These are phyloP conservation scores for Rhodeus uyekii DNA, from an alignment of 2,797 vertebrate genomes.

Conservation along the genomic window DNA sequence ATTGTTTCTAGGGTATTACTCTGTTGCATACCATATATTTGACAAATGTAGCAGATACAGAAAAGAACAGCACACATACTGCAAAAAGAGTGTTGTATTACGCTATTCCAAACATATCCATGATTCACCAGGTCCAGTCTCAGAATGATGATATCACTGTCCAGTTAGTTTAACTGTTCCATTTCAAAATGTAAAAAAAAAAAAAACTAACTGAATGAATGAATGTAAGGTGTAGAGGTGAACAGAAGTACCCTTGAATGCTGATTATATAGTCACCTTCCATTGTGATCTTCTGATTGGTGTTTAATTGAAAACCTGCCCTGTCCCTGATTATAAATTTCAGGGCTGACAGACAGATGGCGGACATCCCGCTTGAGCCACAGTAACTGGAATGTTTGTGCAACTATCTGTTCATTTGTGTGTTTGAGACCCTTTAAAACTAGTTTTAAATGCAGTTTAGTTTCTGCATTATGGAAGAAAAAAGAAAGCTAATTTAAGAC, in stretches of 20 bases:
- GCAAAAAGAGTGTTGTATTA: neutral
- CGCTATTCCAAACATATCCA: neutral
- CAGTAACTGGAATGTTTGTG: constrained; percentile 18
- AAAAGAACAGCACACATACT: neutral
- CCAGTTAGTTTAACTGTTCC: neutral
- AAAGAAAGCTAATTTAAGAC: neutral
- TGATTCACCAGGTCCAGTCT: constrained; percentile 22
- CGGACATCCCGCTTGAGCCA: constrained; percentile 8
- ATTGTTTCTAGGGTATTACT: neutral
- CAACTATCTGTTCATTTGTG: neutral
- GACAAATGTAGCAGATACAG: neutral
- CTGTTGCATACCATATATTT: neutral
- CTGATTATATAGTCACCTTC: neutral
- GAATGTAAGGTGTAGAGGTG: neutral
- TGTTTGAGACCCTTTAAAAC: neutral
- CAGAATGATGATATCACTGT: constrained; percentile 30
- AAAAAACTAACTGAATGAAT: no score
- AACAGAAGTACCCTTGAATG: constrained; percentile 1
- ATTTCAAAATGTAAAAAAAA: neutral
- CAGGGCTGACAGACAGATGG: constrained; percentile 4
- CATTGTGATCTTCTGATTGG: neutral
- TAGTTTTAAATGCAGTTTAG: neutral
- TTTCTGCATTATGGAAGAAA: neutral
- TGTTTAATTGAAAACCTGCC: constrained; percentile 26
- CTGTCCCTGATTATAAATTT: constrained; percentile 41